These are phyloP conservation scores for Oedothorax gibbosus DNA, from an alignment of 1,140 invertebrate genomes.

Conservation along the genomic window DNA sequence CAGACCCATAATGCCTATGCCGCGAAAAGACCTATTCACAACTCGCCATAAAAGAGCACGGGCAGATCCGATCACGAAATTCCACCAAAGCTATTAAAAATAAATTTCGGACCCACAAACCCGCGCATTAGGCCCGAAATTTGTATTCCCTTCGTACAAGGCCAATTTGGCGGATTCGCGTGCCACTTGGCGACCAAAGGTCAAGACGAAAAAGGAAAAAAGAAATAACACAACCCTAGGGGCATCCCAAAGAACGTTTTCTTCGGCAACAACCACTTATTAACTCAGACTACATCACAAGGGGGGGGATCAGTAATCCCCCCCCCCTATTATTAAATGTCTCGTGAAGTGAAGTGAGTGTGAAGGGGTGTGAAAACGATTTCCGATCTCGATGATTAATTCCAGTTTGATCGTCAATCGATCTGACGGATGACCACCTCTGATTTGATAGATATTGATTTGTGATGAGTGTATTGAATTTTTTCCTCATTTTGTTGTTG, in stretches of 20 bases:
- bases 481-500: too few relatives aligned
- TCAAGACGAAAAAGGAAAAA: not conserved
- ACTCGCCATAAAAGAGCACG: too few relatives aligned
- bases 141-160: slow-evolving; percentile 5
- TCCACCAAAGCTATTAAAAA: not conserved
- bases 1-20: too few relatives aligned
- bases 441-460: too few relatives aligned
- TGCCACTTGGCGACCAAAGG: slow-evolving; percentile 14
- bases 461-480: too few relatives aligned
- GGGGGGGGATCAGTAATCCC: not conserved
- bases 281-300: not conserved
- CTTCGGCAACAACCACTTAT: slow-evolving; percentile 13
- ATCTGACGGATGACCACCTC: not conserved
- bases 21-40: too few relatives aligned
- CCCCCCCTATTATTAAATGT: not conserved
- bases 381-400: not conserved
- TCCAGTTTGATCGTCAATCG: not conserved
- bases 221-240: not conserved
- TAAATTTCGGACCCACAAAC: not conserved
- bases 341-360: not conserved
- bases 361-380: slow-evolving; percentile 8
- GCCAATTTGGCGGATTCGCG: slow-evolving; percentile 7
- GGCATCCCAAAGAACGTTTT: not conserved
- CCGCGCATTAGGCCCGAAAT: not conserved
- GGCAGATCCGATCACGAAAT: too few relatives aligned